These are phyloP conservation scores for Drosophila suboccidentalis DNA, from an alignment of 2,888 invertebrate genomes.

Conservation along the genomic window DNA sequence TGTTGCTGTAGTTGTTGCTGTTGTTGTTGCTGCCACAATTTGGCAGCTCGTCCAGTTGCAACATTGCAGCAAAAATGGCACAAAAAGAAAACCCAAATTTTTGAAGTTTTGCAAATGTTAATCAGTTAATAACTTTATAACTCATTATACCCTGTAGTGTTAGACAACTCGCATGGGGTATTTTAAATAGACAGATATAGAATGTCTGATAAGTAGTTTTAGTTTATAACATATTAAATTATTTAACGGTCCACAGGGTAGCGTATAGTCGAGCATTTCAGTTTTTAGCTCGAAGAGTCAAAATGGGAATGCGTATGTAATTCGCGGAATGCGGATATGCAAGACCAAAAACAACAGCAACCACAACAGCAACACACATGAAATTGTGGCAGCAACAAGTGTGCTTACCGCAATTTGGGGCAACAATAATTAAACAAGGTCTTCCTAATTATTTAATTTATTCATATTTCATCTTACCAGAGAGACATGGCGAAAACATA, in stretches of 20 bases:
- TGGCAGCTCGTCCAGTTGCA: constrained; percentile 20
- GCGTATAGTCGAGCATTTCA: neutral
- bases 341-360: constrained; percentile 23
- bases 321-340: constrained; percentile 63
- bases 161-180: neutral
- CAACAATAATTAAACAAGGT: constrained; percentile 19
- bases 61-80: constrained; percentile 3
- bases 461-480: neutral
- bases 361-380: constrained; percentile 15
- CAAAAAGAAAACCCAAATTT: constrained; percentile 1
- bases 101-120: constrained; percentile 41
- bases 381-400: constrained; percentile 19
- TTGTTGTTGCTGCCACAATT: constrained; percentile 21
- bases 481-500: neutral
- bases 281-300: neutral
- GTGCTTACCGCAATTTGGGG: constrained; percentile 29
- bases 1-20: constrained; percentile 1
- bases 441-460: neutral
- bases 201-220: neutral
- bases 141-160: constrained; percentile 11
- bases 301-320: constrained; percentile 32
- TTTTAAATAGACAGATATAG: neutral
- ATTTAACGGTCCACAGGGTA: neutral
- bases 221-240: neutral
- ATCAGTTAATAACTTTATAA: constrained; percentile 63